These are phyloP conservation scores for Leistus spinibarbis DNA, from an alignment of 2,888 invertebrate genomes.

Conservation along the genomic window DNA sequence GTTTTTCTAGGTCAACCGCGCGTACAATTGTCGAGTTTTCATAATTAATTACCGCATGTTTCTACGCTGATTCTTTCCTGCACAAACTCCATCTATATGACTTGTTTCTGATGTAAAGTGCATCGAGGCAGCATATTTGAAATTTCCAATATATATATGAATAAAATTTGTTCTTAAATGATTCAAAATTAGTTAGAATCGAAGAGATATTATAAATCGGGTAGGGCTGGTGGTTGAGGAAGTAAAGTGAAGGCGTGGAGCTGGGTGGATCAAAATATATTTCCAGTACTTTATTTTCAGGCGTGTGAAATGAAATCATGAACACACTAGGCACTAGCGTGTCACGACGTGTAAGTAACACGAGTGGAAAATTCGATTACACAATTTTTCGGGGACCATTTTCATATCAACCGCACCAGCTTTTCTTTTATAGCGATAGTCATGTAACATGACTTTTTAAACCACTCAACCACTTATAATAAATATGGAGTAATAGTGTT, in stretches of 20 bases:
- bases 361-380: background rate
- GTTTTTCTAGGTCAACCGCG: background rate
- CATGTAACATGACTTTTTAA: background rate
- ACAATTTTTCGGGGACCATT: background rate
- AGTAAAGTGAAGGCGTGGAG: no score
- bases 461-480: background rate
- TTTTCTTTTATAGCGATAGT: background rate
- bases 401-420: background rate
- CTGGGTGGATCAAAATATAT: background rate
- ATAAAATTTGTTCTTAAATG: no score
- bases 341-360: background rate
- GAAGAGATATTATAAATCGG: background rate
- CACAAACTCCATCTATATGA: no score
- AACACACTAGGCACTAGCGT: background rate
- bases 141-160: no score
- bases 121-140: no score
- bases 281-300: background rate
- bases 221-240: no score
- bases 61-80: background rate
- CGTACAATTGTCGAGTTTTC: background rate
- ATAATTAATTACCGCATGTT: background rate
- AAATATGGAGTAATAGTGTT: no score
- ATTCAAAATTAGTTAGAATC: no score
- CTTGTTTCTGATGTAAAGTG: no score
- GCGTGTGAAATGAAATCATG: background rate